Conservation (phyloP, 2,113 vertebrate genomes). For the Crotalus viridis region DNA sequence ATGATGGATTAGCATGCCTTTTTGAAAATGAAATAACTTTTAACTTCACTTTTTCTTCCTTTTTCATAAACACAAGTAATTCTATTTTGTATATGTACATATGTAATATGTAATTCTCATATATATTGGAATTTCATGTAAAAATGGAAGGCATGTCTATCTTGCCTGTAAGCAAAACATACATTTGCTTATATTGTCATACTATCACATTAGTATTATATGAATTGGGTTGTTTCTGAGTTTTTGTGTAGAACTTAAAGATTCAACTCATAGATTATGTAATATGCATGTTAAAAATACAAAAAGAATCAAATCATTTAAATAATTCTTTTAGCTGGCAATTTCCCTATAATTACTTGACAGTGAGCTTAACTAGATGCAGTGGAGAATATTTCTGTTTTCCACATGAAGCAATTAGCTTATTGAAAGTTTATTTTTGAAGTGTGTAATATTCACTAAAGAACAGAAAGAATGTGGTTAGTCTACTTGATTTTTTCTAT, state of each 20-base stretch:
- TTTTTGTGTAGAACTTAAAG: constrained; percentile 5
- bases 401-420: neutral
- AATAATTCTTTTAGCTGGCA: neutral
- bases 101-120: neutral
- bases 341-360: neutral
- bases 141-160: neutral
- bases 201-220: neutral
- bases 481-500: neutral
- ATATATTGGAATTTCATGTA: neutral
- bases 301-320: neutral
- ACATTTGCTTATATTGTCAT: neutral
- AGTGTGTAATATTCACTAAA: neutral
- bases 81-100: neutral
- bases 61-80: neutral
- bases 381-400: neutral
- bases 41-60: neutral
- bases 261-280: neutral
- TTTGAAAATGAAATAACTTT: neutral
- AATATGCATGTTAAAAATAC: neutral
- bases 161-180: neutral
- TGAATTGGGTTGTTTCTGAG: neutral
- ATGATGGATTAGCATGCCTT: neutral
- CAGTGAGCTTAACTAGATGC: neutral
- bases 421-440: neutral
- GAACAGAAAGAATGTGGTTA: neutral